Evolutionary conservation across 2,113 vertebrate genomes (phyloP).

Genomic region (Pluvianellus socialis): DNA sequence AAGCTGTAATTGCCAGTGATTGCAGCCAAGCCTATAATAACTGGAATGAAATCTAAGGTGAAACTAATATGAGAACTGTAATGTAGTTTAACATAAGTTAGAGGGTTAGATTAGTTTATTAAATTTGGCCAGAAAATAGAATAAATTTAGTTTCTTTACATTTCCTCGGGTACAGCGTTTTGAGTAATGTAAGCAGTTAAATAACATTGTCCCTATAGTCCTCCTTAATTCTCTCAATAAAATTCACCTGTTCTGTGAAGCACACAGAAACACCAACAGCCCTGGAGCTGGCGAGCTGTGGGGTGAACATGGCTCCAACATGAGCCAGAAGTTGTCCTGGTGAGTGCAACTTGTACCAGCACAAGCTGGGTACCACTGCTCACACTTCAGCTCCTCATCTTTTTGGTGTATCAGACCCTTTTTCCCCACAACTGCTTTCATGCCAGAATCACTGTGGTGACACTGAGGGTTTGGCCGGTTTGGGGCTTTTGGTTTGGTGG

Average conservation of each 20-base stretch:
- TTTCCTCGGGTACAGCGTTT: not conserved
- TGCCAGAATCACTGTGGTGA: not conserved
- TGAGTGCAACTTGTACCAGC: fast-evolving
- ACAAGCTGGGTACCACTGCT: too few species aligned
- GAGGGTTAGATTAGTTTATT: not conserved
- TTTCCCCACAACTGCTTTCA: not conserved
- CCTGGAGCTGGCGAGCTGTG: not conserved
- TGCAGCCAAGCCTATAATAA: slow-evolving; percentile 3
- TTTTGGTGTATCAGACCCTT: not conserved
- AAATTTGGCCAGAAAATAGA: not conserved
- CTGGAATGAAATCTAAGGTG: slow-evolving; percentile 15
- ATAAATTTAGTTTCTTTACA: not conserved
- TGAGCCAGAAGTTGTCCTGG: fast-evolving
- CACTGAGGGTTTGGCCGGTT: not conserved
- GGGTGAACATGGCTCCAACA: not conserved
- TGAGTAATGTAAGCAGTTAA: not conserved
- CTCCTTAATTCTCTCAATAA: not conserved
- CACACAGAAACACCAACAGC: not conserved
- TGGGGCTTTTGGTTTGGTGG: not conserved
- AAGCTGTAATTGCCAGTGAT: slow-evolving; percentile 10
- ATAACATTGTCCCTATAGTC: not conserved
- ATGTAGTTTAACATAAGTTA: not conserved
- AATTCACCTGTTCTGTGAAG: not conserved
- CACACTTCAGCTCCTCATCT: not conserved
- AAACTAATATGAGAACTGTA: not conserved